Base-by-base conservation (phyloP, 1,140 invertebrate species). In the Halictus rubicundus region DNA sequence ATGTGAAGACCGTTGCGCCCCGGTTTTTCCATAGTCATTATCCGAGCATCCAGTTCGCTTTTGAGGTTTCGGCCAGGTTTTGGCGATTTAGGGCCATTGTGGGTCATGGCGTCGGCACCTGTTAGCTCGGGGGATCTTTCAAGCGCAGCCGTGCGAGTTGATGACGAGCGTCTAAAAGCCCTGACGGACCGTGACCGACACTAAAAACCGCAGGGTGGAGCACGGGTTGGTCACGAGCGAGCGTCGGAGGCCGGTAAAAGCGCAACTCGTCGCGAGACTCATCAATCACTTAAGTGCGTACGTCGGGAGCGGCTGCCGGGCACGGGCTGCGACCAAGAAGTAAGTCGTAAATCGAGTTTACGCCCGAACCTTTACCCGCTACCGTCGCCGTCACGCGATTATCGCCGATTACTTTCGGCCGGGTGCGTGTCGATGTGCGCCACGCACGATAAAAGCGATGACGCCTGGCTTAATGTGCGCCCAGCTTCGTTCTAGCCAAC, bases 231-330 rank as follows among this genome's bases (percentile, higher is more conserved):
- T 16, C 6, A 8, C 4, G 32, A 39, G 19, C 3, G 37, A 21
- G 9, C n/a, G 8, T 12, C n/a, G 12, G 39, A 65, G 42, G n/a
- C 21, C n/a, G 69, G 14, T 52, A n/a, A 74, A 49, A 32, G n/a
- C 27, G 54, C 79, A 74, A 83, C 71, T 83, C 76, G 12, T 54
- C 42, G 42, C 37, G 46, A 19, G 37, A 1, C n/a, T 21, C 82
- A 83, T 84, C 71, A 63, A 84, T 84, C 81, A 84, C 49, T 83
- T 79, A 57, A 54, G 14, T 37, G 37, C 39, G 61, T 60, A 79
- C 42, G 32, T 9, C 52, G 19, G 27, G 7, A 19, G 7, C 21
- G 2, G 37, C 25, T n/a, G 8, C 42, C 14, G 9, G 8, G 9
- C 6, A 14, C 23, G 66, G 37, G 39, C 37, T 23, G 25, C 65